Base-by-base conservation (phyloP, 2,113 vertebrate genomes). In the Cygnus atratus region DNA sequence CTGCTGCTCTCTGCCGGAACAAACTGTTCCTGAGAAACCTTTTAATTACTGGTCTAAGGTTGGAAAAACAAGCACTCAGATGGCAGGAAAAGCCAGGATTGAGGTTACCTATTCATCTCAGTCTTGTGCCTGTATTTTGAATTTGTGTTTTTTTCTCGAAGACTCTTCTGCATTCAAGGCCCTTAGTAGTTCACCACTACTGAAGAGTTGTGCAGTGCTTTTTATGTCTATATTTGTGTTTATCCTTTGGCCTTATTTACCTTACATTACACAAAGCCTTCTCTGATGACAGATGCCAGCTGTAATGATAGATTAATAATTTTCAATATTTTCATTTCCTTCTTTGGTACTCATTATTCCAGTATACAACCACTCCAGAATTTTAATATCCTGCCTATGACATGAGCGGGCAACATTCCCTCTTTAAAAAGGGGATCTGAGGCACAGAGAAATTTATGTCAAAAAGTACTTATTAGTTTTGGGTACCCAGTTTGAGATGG, bases 321-420 rank as follows among this genome's bases (percentile, higher is more conserved):
- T 86, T 87, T 92, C 73, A 87, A 10, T 81, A 68, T 84, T 84
- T 88, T 93, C 3, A 84, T 95, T 93, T 92, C 65, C n/a, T 86
- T 84, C 67, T 63, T 94, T 74, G 21, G 26, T 78, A 54, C 33
- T 93, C 29, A 82, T 87, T 77, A 81, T 81, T 87, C 39, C 17
- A 70, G 73, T 24, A 58, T 46, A 67, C 18, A 92, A 95, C 86
- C 80, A 88, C 90, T 81, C 41, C 61, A 82, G 90, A 88, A 91
- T 75, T 75, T 76, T 93, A 96, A 96, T 90, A 90, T 84, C 70
- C 83, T 91, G 48, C 70, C 44, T 73, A 88, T 79, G 50, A 91
- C 57, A 87, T 16, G 35, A 95, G 73, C 58, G 58, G 62, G 10
- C 63, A 91, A 79, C 95, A 70, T 92, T 93, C 13, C 24, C 44